Conservation (phyloP, 1,140 invertebrate species). For the Calosoma granatense region DNA sequence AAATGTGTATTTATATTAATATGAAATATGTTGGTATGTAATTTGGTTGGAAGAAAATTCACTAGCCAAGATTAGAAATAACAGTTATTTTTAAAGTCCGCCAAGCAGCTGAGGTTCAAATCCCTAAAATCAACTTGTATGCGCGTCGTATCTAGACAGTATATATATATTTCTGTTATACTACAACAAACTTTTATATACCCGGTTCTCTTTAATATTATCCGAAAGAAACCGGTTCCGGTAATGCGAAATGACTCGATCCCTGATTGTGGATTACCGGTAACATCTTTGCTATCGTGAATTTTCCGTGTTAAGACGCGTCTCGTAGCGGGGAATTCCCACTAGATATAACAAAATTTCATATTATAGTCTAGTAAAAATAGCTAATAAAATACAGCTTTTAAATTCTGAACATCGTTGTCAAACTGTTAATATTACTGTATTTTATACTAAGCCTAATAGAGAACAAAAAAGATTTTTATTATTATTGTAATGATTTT, state of each 20-base stretch:
- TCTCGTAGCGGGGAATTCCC: neutral
- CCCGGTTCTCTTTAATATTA: neutral
- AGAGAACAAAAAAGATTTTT: too few species aligned
- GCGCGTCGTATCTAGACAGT: neutral
- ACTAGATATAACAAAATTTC: neutral
- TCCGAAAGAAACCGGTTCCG: neutral
- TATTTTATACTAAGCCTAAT: too few species aligned
- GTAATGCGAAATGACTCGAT: slow-evolving; percentile 4
- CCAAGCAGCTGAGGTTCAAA: too few species aligned
- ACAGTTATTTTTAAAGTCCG: too few species aligned
- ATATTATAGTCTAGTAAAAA: neutral
- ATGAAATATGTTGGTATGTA: too few species aligned
- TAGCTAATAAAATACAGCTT: too few species aligned
- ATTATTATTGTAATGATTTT: too few species aligned
- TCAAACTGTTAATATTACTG: too few species aligned
- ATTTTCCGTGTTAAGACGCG: neutral
- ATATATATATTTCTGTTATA: slow-evolving; percentile 3
- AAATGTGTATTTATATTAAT: too few species aligned
- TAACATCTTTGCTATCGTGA: neutral
- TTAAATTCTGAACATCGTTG: too few species aligned
- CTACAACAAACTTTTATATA: slow-evolving; percentile 6
- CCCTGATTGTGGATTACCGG: slow-evolving; percentile 2
- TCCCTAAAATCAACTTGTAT: neutral
- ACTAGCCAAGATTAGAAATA: too few species aligned
- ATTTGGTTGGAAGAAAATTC: too few species aligned